Base-by-base conservation (phyloP, 2,888 invertebrate genomes). In the Diploptera punctata region DNA sequence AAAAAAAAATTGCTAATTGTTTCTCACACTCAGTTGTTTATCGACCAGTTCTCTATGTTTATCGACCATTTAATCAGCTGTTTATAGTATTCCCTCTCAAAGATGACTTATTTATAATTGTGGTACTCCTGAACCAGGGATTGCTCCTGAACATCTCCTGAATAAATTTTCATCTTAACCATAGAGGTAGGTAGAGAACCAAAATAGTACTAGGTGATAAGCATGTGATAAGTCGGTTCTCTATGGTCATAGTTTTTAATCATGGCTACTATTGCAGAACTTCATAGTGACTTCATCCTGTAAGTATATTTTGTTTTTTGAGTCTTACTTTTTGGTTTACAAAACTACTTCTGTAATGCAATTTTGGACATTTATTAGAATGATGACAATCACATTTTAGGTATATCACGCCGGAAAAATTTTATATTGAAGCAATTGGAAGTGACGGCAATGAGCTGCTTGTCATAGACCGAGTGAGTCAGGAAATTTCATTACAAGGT, bases 401-500 rank as follows among this genome's bases (percentile, higher is more conserved):
- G 78, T 94, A 94, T 79, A 91, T 91, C 76, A 95, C 95, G n/a
- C 89, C 93, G 67, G 97, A 97, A 79, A 93, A 93, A 82, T 95
- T 97, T 83, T 93, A 91, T 80, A 87, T 97, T 77, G 95, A 95
- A 83, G 94, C 97, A 16, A 89, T 90, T 75, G 87, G 89, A 62
- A 87, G 89, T 77, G 10, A 5, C 5, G 88, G 89, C 21, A 89
- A 88, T 77, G 92, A 94, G 81, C 83, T 95, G 72, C 85, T 98
- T 77, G 88, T 95, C 68, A 94, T 98, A 78, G 96, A 98, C 82
- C 87, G 97, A 80, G 87, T 93, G 72, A 90, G 90, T 75, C 90
- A 91, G 77, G 91, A 91, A 79, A 89, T 92, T 73, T 84, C 86
- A 76, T 87, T 91, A 19, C 89, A 91, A 86, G 88, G 93, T 92